These are phyloP conservation scores for Danio tinwini DNA, from an alignment of 2,797 vertebrate genomes.

Conservation along the genomic window DNA sequence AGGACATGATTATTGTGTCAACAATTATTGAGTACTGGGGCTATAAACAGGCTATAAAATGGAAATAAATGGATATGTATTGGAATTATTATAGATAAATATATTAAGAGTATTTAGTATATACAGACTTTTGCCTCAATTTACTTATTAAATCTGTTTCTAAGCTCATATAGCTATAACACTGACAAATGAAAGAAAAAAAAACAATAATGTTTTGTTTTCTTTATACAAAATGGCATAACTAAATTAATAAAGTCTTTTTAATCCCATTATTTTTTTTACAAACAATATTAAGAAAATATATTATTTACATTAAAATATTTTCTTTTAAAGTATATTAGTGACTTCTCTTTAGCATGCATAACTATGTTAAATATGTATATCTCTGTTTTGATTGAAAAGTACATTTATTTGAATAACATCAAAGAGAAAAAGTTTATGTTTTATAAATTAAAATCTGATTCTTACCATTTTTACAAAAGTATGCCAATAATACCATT, in stretches of 20 bases:
- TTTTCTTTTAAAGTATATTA: too few species aligned
- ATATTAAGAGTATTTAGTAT: not conserved
- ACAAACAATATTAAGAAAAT: too few species aligned
- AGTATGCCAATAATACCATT: not conserved
- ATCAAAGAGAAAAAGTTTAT: not conserved
- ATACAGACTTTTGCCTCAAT: not conserved
- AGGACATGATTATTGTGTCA: too few species aligned
- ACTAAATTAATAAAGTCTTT: too few species aligned
- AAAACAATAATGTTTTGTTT: too few species aligned
- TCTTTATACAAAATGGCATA: too few species aligned
- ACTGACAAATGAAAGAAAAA: not conserved
- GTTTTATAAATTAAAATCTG: not conserved
- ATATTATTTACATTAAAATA: too few species aligned
- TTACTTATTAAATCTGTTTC: constrained; percentile 1
- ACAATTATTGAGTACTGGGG: too few species aligned
- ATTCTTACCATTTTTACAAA: not conserved
- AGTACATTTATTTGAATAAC: not conserved
- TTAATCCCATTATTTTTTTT: too few species aligned
- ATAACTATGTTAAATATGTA: not conserved
- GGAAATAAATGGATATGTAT: too few species aligned
- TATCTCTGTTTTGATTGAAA: not conserved
- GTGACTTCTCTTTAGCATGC: too few species aligned
- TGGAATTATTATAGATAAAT: not conserved
- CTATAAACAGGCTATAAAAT: too few species aligned
- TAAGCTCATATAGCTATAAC: not conserved